A percentile compares a stretch with the other conserved stretches of the same genome.
These are phyloP conservation scores for Eristalis pertinax DNA, from an alignment of 2,888 invertebrate species.

Conservation along the genomic window DNA sequence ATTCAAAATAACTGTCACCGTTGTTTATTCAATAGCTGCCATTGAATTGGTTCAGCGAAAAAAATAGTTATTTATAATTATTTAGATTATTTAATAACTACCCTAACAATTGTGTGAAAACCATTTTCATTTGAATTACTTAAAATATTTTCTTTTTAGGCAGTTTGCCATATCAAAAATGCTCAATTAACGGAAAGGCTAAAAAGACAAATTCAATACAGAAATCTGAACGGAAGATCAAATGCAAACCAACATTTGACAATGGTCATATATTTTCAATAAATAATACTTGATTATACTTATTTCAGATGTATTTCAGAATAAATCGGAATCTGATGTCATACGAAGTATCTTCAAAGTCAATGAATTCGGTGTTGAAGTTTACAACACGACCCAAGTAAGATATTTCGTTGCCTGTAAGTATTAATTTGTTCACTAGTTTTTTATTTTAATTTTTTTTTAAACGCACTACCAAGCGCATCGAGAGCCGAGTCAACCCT, in stretches of 20 bases:
- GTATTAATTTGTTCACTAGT: constrained; percentile 4
- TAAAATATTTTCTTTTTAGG: constrained; percentile 32
- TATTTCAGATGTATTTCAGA: constrained; percentile 31
- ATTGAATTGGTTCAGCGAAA: no score
- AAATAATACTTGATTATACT: constrained; percentile 4
- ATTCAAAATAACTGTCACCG: no score
- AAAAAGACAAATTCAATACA: constrained; percentile 3
- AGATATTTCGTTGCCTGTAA: constrained; percentile 47
- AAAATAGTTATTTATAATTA: no score
- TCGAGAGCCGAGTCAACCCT: constrained; percentile 12
- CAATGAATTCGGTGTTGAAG: constrained; percentile 41
- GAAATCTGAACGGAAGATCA: constrained; percentile 17
- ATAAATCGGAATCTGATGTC: constrained; percentile 34
- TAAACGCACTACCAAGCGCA: constrained; percentile 22
- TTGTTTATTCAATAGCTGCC: no score
- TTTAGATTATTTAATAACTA: no score
- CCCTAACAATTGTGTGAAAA: not conserved
- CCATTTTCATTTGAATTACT: not conserved
- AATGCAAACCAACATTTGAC: not conserved
- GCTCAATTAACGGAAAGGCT: not conserved
- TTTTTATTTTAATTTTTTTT: constrained; percentile 30
- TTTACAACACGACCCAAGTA: constrained; percentile 61
- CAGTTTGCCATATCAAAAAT: constrained; percentile 37
- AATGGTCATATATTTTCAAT: constrained; percentile 28
- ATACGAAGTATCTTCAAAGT: constrained; percentile 46